These are phyloP conservation scores for Lacerta agilis DNA, from an alignment of 2,797 vertebrate genomes.

Conservation along the genomic window DNA sequence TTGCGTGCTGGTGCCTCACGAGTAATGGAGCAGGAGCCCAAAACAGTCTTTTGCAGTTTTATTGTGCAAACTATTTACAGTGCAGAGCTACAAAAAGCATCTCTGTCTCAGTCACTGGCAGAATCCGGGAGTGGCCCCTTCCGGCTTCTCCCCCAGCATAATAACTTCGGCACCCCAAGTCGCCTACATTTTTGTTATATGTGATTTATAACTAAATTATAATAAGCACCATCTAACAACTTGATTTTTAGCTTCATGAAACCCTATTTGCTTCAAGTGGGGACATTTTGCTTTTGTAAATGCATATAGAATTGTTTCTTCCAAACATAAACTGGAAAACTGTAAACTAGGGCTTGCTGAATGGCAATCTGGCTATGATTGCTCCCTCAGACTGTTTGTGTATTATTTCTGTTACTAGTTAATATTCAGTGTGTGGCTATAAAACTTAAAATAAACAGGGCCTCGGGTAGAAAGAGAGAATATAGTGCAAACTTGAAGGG, in stretches of 20 bases:
- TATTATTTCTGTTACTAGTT: neutral
- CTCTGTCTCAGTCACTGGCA: too few species aligned
- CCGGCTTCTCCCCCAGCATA: too few species aligned
- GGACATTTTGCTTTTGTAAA: conserved; percentile 9
- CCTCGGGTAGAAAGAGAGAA: neutral
- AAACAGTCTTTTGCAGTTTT: too few species aligned
- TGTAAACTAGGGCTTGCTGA: neutral
- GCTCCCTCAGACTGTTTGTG: rapidly evolving
- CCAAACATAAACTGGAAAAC: neutral
- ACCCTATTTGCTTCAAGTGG: neutral
- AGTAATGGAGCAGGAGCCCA: too few species aligned
- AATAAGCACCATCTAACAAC: neutral
- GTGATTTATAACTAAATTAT: neutral
- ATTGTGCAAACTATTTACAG: too few species aligned
- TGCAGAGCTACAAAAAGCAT: too few species aligned
- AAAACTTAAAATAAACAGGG: neutral
- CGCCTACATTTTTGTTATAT: neutral
- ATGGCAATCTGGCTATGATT: neutral
- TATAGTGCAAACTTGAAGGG: neutral
- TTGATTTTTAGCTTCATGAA: neutral
- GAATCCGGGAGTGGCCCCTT: too few species aligned
- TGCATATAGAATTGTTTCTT: neutral
- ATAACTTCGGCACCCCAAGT: too few species aligned
- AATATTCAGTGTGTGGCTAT: neutral
- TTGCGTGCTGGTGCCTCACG: too few species aligned